Evolutionary conservation across 1,140 invertebrate genomes (phyloP).

Genomic region (Diorhabda elongata): DNA sequence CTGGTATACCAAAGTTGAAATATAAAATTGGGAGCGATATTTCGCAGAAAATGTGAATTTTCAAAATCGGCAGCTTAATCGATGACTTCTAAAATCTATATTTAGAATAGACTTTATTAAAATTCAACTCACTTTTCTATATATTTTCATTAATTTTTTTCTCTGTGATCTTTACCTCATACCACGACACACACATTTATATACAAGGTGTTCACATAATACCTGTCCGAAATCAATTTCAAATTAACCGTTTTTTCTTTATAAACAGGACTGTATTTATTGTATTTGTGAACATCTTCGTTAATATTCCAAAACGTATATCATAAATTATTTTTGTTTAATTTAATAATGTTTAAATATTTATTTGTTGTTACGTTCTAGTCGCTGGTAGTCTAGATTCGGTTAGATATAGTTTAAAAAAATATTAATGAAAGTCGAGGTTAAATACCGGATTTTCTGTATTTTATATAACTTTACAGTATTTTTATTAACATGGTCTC

Average conservation of each 20-base stretch:
- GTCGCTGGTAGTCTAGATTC: slow-evolving; percentile 28
- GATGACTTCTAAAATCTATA: neutral
- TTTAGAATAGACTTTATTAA: slow-evolving; percentile 34
- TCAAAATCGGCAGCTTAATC: too few species aligned
- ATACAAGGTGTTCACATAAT: slow-evolving; percentile 4
- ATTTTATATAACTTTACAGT: neutral
- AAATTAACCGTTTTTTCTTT: too few species aligned
- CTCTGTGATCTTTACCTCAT: too few species aligned
- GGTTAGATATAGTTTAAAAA: slow-evolving; percentile 9
- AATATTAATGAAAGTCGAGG: neutral
- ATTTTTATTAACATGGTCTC: too few species aligned
- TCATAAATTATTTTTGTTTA: slow-evolving; percentile 4
- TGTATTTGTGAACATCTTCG: too few species aligned
- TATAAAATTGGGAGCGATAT: too few species aligned
- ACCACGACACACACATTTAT: slow-evolving; percentile 6
- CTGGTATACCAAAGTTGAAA: too few species aligned
- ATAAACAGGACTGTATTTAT: too few species aligned
- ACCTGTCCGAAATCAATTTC: slow-evolving; percentile 4
- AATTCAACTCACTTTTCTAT: neutral
- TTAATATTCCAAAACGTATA: neutral
- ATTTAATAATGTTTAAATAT: slow-evolving; percentile 17
- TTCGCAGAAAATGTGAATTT: too few species aligned
- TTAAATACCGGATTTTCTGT: neutral
- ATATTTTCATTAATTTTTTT: slow-evolving; percentile 1
- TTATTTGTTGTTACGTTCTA: slow-evolving; percentile 30